Evolutionary conservation across 2,888 invertebrate genomes (phyloP).

Genomic region (Stenoptilia bipunctidactyla): DNA sequence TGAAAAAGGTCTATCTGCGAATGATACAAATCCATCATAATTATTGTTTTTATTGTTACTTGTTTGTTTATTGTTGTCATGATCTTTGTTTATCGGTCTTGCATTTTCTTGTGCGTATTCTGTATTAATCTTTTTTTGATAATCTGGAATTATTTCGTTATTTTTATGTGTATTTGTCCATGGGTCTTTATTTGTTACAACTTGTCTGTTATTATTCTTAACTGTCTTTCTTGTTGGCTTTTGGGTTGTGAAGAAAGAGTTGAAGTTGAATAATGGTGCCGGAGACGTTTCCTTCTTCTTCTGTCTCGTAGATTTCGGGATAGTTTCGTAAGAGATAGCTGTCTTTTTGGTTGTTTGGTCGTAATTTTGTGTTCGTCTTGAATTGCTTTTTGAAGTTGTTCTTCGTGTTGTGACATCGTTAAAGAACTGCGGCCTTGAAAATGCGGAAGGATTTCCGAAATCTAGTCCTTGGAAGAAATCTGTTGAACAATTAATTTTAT

Average conservation of each 20-base stretch:
- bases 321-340: constrained; percentile 4
- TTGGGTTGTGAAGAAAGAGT: constrained; percentile 12
- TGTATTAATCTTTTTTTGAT: constrained; percentile 3
- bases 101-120: constrained; percentile 8
- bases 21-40: constrained; percentile 17
- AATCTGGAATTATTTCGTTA: background rate
- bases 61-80: constrained; percentile 7
- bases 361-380: constrained; percentile 1
- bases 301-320: constrained; percentile 5
- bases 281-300: constrained; percentile 20
- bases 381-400: constrained; percentile 9
- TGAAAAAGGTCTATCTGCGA: constrained; percentile 23
- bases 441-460: background rate
- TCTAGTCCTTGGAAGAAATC: constrained; percentile 41
- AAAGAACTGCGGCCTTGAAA: constrained; percentile 9
- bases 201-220: constrained; percentile 9
- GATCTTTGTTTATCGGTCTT: constrained; percentile 5
- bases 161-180: constrained; percentile 2
- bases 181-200: background rate
- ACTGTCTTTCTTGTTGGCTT: constrained; percentile 18
- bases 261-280: constrained; percentile 9
- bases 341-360: constrained; percentile 1
- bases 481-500: constrained; percentile 20
- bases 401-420: constrained; percentile 14
- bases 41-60: constrained; percentile 4